Base-by-base conservation (phyloP, 2,797 vertebrate species). In the Leptoclinus maculatus region DNA sequence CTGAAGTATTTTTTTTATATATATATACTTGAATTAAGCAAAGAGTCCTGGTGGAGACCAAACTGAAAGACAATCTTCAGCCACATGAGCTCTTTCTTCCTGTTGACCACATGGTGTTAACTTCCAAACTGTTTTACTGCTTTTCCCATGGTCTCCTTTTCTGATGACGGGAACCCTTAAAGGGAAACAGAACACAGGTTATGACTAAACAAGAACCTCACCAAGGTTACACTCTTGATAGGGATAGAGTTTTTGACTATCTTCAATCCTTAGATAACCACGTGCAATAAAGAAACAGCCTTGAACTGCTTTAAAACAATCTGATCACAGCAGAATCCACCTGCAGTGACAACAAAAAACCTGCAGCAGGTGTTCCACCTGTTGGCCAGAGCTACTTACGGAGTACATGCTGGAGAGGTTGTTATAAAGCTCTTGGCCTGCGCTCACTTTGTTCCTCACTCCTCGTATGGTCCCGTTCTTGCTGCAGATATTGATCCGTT, bases 391-490 rank as follows among this genome's bases (percentile, higher is more conserved):
- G 45, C 3, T 54, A 93, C 98, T 95, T 93, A 99, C 98, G 93
- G 97, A 94, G 84, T 97, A 96, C 38, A 96, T 88, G 87, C 95
- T 96, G 89, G 97, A 95, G 88, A 99, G 94, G 92, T 97, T 97
- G 94, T 98, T 97, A 92, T 98, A 99, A n/a, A 99, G 96, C 74
- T 97, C 97, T 91, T 99, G 98, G n/a, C 98, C 98, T 6, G 98
- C 98, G 59, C 97, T 98, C 93, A 99, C 98, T 97, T 99, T 99
- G 88, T 99, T 97, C 91, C 96, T 97, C 88, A 99, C 97, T 38
- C 98, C 98, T 72, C 98, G 95, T 47, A 99, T 93, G 51, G 98
- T 99, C 69, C 98, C 98, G 0, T 99, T 99, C 94, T 99, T 99
- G 94, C 98, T 99, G 91, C 99, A 96, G 91, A 99, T 99, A 78